phyloP scores from a whole-genome alignment of 2,113 vertebrate genomes.

The Trichechus manatus region DNA sequence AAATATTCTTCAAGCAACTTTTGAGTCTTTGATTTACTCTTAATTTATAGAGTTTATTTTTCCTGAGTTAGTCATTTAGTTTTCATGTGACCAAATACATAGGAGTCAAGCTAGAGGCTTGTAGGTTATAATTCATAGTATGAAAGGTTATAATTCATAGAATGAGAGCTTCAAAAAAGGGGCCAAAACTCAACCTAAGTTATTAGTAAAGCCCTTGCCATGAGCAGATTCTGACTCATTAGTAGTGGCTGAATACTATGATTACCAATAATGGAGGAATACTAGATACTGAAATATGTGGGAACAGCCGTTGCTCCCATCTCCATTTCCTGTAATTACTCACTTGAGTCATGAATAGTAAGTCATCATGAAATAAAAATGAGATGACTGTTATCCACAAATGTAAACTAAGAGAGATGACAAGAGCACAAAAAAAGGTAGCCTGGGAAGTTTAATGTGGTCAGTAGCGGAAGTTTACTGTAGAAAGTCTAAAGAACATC shows the following conservation, averaged over 20 bases:
- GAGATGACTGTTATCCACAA: background rate
- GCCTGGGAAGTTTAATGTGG: background rate
- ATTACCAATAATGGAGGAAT: background rate
- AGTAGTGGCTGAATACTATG: background rate
- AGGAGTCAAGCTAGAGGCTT: background rate
- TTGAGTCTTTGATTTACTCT: background rate
- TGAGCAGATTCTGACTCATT: background rate
- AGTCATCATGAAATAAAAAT: background rate
- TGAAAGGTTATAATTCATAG: background rate
- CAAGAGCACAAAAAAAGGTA: background rate
- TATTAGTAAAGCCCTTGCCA: background rate
- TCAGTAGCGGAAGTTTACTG: background rate
- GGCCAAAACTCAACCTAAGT: background rate
- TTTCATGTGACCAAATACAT: background rate
- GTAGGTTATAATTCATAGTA: background rate
- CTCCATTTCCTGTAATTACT: background rate
- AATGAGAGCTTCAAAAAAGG: background rate
- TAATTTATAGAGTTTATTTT: background rate
- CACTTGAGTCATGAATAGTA: background rate
- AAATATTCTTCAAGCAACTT: background rate
- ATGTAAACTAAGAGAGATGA: background rate
- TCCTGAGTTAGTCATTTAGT: background rate
- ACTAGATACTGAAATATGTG: background rate
- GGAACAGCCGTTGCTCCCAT: background rate
- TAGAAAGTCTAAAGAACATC: background rate